Base-by-base conservation (phyloP, 2,888 invertebrate species). In the Microplitis deprimator region DNA sequence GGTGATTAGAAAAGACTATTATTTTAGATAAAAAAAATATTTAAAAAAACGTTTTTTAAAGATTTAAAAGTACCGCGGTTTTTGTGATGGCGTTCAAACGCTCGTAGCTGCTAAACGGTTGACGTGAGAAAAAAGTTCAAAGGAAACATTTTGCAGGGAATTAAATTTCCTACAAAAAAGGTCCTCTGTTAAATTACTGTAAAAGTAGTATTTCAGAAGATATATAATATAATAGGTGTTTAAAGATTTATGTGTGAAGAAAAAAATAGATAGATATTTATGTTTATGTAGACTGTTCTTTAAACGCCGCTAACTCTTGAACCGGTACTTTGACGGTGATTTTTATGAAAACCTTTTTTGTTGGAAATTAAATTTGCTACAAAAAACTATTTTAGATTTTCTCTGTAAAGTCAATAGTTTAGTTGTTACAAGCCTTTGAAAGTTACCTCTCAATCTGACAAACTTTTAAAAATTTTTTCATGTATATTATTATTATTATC, bases 401-500 rank as follows among this genome's bases (percentile, higher is more conserved):
- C 5, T 50, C 13, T 13, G 13, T 13, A 50, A 8, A 50, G 50
- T 50, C 50, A 50, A 50, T 50, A 50, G 10, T 50, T 50, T 50
- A 50, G 50, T 50, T 50, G 50, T 50, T 50, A 50, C 50, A 50
- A 29, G 29, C 29, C 7, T 20, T 40, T 17, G 39, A 62, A 29
- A 29, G 29, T 50, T 50, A 6, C 10, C 13, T 50, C 50, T 8
- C 10, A 4, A 8, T 8, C 0, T 10, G 10, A 50, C 8, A 1
- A 50, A 50, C 8, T 50, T 50, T 50, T 50, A 29, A 29, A 13
- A 10, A 13, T 50, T 50, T 50, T 50, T 50, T 50, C 7, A 40
- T n/a, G 62, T 40, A 17, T 16, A 65, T 41, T 64, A 29, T 73
- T 65, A 13, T 39, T 64, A 40, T 20, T 17, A 50, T 69, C 59